Percentiles rank a stretch among this genome's conserved stretches.
phyloP scores from a whole-genome alignment of 2,113 vertebrate genomes.

The Tapirus terrestris region DNA sequence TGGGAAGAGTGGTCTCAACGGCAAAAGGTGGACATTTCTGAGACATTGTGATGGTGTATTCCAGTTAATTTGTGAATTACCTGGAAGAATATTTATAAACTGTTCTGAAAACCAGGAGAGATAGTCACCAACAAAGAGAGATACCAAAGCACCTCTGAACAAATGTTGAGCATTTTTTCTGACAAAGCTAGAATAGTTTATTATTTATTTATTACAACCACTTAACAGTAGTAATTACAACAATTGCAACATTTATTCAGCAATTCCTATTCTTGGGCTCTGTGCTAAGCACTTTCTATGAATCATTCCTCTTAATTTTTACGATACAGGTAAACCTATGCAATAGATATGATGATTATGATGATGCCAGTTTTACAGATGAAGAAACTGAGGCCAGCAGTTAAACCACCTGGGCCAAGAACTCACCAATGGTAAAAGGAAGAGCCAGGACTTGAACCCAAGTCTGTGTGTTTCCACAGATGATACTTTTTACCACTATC shows the following conservation, averaged over 20 bases:
- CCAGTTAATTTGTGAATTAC: neutral
- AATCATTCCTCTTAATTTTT: neutral
- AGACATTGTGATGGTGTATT: neutral
- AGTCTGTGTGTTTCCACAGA: neutral
- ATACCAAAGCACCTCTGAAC: neutral
- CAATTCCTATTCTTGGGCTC: neutral
- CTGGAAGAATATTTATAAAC: neutral
- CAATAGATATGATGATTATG: neutral
- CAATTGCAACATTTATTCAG: neutral
- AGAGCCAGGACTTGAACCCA: neutral
- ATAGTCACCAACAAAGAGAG: neutral
- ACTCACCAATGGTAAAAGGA: neutral
- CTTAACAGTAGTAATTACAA: neutral
- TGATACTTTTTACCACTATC: neutral
- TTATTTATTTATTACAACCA: neutral
- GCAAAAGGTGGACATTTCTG: neutral
- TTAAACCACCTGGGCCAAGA: neutral
- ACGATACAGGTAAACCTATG: neutral
- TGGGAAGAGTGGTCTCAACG: neutral
- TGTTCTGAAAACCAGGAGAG: neutral
- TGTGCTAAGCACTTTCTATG: neutral
- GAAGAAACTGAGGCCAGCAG: neutral
- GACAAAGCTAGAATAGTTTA: neutral
- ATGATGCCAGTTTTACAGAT: neutral
- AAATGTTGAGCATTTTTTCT: neutral